Conservation (phyloP, 2,113 vertebrate genomes). For the Scophthalmus maximus region DNA sequence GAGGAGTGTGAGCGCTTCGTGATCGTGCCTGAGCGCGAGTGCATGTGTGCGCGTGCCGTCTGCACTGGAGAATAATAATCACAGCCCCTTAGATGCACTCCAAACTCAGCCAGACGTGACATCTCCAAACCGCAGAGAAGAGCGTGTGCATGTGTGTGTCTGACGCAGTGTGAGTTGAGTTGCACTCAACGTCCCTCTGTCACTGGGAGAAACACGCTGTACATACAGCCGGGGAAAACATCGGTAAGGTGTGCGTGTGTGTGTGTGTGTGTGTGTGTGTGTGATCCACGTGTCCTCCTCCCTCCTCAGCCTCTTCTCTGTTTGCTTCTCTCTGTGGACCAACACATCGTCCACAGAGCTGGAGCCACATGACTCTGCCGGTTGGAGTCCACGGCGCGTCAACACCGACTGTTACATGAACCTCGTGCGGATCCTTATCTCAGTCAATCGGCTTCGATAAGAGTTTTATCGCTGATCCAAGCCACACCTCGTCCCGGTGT, state of each 20-base stretch:
- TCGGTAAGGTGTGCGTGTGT: slow-evolving; percentile 47
- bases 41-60: slow-evolving; percentile 1
- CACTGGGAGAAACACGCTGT: slow-evolving; percentile 53
- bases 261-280: slow-evolving; percentile 15
- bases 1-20: slow-evolving; percentile 28
- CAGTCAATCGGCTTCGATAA: not conserved
- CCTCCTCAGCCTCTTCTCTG: slow-evolving; percentile 7
- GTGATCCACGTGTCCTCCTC: not conserved
- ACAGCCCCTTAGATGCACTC: slow-evolving; percentile 61
- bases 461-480: slow-evolving; percentile 16
- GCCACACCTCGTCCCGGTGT: slow-evolving; percentile 18
- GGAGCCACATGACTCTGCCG: slow-evolving; percentile 42
- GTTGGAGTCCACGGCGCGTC: slow-evolving; percentile 40
- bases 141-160: slow-evolving; percentile 6
- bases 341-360: slow-evolving; percentile 39
- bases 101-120: slow-evolving; percentile 69
- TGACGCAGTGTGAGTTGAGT: slow-evolving; percentile 10
- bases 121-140: slow-evolving; percentile 50
- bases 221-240: slow-evolving; percentile 63
- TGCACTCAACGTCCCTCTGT: slow-evolving; percentile 36
- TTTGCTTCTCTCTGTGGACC: slow-evolving; percentile 55
- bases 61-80: slow-evolving; percentile 57
- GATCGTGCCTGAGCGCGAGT: slow-evolving; percentile 8
- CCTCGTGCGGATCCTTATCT: slow-evolving; percentile 41
- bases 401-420: slow-evolving; percentile 19